A percentile compares a stretch with the other conserved stretches of the same genome.
Conservation (phyloP, 2,888 invertebrate genomes). For the Eristalis arbustorum region DNA sequence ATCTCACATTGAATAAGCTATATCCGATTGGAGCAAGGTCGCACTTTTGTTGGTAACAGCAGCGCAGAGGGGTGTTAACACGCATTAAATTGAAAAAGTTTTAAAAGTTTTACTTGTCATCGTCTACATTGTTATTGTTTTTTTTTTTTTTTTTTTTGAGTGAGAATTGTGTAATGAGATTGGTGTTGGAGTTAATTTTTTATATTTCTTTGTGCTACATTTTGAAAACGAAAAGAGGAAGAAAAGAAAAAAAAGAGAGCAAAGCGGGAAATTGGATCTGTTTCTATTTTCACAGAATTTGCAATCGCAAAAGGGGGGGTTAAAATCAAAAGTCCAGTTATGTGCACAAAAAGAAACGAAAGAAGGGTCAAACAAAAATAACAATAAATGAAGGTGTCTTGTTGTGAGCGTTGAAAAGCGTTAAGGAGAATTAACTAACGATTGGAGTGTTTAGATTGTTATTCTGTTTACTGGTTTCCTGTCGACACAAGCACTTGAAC, state of each 20-base stretch:
- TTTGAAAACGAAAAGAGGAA: background rate
- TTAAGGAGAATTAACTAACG: slow-evolving; percentile 22
- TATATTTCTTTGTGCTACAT: slow-evolving; percentile 31
- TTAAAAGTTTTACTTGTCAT: slow-evolving; percentile 36
- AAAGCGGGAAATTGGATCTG: background rate
- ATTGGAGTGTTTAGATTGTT: slow-evolving; percentile 10
- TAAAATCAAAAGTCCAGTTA: slow-evolving; percentile 30
- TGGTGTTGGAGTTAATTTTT: slow-evolving; percentile 19
- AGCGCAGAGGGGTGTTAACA: slow-evolving; percentile 15
- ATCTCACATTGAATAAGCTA: slow-evolving; percentile 72
- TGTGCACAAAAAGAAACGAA: slow-evolving; percentile 42
- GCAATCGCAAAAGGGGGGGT: slow-evolving; percentile 20
- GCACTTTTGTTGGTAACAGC: slow-evolving; percentile 64
- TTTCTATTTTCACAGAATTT: slow-evolving; percentile 9
- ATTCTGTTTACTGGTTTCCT: slow-evolving; percentile 7
- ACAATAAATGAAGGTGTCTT: slow-evolving; percentile 34
- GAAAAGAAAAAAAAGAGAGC: background rate
- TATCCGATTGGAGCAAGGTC: slow-evolving; percentile 71
- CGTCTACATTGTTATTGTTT: slow-evolving; percentile 39
- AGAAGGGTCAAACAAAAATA: background rate
- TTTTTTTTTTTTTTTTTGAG: background rate
- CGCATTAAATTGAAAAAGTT: slow-evolving; percentile 66
- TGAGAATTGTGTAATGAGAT: slow-evolving; percentile 41
- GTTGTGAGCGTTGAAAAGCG: slow-evolving; percentile 45
- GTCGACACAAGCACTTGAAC: slow-evolving; percentile 46